Conservation (phyloP, 2,797 vertebrate genomes). For the Sebastes kiyomatsui region DNA sequence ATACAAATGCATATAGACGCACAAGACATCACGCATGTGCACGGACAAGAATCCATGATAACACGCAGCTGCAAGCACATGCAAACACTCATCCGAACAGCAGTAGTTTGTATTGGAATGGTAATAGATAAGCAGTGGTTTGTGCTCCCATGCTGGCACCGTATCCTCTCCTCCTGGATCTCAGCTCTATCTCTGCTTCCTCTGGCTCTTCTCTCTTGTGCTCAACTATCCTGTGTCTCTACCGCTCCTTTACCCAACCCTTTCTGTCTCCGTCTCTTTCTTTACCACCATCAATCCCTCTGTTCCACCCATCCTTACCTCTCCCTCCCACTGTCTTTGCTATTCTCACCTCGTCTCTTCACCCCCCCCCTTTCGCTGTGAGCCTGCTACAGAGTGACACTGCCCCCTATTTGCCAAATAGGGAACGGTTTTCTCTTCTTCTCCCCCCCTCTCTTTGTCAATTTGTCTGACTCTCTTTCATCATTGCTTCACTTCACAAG, state of each 20-base stretch:
- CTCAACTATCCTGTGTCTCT: neutral
- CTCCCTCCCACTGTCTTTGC: neutral
- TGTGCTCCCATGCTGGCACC: slow-evolving; percentile 44
- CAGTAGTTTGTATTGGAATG: slow-evolving; percentile 10
- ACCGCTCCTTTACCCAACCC: neutral
- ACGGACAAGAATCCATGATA: neutral
- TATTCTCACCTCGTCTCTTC: slow-evolving; percentile 7
- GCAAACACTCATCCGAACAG: slow-evolving; percentile 18
- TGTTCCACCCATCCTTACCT: neutral
- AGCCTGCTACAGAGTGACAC: slow-evolving; percentile 56
- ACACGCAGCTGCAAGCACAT: neutral
- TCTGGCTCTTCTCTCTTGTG: neutral
- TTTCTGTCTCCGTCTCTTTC: neutral
- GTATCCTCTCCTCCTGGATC: neutral
- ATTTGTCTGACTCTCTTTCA: slow-evolving; percentile 55
- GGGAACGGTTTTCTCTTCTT: neutral
- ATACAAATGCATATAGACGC: neutral
- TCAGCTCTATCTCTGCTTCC: neutral
- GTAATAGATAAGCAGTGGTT: slow-evolving; percentile 32
- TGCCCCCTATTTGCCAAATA: slow-evolving; percentile 64
- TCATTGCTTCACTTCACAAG: slow-evolving; percentile 44
- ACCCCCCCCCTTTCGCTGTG: neutral
- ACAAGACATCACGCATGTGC: neutral
- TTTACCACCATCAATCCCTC: slow-evolving; percentile 11
- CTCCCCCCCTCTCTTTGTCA: neutral